A percentile compares a stretch with the other conserved stretches of the same genome.
Conservation (phyloP, 2,113 vertebrate species). For the Pollachius pollachius region DNA sequence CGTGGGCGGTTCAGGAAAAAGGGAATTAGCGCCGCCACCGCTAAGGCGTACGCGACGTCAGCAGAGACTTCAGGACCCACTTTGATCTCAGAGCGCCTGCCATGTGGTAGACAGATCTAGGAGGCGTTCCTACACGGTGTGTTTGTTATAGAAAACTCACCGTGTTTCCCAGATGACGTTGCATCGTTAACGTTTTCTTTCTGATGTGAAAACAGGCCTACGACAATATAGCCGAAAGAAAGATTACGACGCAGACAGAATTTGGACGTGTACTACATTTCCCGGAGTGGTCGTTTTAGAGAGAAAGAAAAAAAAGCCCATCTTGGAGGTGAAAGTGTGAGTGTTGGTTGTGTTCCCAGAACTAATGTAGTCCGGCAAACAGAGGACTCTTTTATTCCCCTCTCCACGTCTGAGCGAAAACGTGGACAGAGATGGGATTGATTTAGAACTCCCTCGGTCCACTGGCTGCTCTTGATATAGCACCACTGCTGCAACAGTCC, state of each 20-base stretch:
- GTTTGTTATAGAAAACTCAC: no score
- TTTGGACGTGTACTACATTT: slow-evolving; percentile 15
- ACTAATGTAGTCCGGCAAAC: slow-evolving; percentile 50
- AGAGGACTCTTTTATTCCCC: slow-evolving; percentile 55
- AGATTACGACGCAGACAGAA: not conserved
- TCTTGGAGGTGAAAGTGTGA: slow-evolving; percentile 56
- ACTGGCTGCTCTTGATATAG: not conserved
- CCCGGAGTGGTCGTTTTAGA: slow-evolving; percentile 26
- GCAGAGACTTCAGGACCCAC: no score
- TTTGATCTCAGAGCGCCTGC: no score
- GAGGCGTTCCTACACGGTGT: no score
- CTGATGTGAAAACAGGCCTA: no score
- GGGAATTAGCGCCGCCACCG: no score
- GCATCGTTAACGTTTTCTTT: no score
- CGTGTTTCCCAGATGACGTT: no score
- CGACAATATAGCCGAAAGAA: no score
- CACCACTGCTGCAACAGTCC: not conserved
- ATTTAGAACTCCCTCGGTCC: slow-evolving; percentile 13
- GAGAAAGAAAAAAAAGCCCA: slow-evolving; percentile 28
- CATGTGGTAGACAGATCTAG: no score
- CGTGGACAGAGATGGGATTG: slow-evolving; percentile 41
- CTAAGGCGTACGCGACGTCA: no score
- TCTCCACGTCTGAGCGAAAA: slow-evolving; percentile 48
- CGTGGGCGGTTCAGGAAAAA: no score
- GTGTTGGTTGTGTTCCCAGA: slow-evolving; percentile 63